phyloP scores from a whole-genome alignment of 2,888 invertebrate species.

The Andrena trimmerana region DNA sequence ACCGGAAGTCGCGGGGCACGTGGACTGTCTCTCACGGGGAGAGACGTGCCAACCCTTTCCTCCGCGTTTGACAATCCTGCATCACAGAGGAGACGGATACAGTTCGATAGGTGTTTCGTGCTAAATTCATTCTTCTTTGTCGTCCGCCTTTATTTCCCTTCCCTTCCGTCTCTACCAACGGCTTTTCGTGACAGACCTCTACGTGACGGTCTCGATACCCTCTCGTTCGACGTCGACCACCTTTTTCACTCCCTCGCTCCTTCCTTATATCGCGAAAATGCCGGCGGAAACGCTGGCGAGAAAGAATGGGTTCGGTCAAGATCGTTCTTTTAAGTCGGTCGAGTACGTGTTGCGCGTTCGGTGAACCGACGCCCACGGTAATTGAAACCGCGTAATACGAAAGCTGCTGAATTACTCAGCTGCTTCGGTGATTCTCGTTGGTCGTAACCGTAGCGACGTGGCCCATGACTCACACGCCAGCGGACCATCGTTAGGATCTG shows the following conservation, averaged over 20 bases:
- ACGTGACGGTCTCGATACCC: slow-evolving; percentile 41
- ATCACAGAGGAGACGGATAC: slow-evolving; percentile 8
- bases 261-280: slow-evolving; percentile 41
- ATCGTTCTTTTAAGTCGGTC: slow-evolving; percentile 19
- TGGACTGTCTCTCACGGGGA: slow-evolving; percentile 51
- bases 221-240: slow-evolving; percentile 16
- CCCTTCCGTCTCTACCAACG: slow-evolving; percentile 28
- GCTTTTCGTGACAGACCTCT: slow-evolving; percentile 38
- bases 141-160: background rate
- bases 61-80: slow-evolving; percentile 45
- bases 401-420: slow-evolving; percentile 19
- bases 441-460: background rate
- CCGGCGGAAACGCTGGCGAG: slow-evolving; percentile 23
- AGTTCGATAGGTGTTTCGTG: slow-evolving; percentile 40
- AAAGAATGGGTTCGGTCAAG: slow-evolving; percentile 34
- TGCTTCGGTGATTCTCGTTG: background rate
- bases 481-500: background rate
- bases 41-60: slow-evolving; percentile 56
- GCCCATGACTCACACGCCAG: background rate
- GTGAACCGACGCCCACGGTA: slow-evolving; percentile 20
- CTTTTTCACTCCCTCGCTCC: slow-evolving; percentile 9
- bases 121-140: slow-evolving; percentile 47
- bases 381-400: slow-evolving; percentile 30
- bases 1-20: slow-evolving; percentile 61
- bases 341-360: slow-evolving; percentile 34